Evolutionary conservation across 1,140 invertebrate genomes (phyloP).

Genomic region (Drosophila auraria): DNA sequence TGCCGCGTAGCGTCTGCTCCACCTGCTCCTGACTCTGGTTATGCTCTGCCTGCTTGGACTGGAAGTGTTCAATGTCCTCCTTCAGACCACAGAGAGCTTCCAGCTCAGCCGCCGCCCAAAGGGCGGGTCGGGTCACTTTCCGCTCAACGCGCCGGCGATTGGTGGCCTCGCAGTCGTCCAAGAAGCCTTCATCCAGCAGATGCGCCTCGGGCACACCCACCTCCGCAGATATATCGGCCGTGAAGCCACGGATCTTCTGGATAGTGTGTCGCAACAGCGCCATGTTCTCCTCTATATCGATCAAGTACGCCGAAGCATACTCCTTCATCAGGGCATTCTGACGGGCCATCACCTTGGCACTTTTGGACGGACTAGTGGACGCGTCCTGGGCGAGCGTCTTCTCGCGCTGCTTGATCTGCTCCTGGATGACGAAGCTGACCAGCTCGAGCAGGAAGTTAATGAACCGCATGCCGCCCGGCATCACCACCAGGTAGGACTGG

Average conservation of each 20-base stretch:
- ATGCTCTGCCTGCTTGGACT: conserved; percentile 44
- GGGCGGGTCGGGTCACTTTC: conserved; percentile 10
- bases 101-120: conserved; percentile 10
- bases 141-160: conserved; percentile 45
- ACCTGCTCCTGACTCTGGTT: conserved; percentile 54
- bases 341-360: conserved; percentile 44
- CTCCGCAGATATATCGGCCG: conserved; percentile 29
- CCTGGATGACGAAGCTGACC: conserved; percentile 67
- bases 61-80: conserved; percentile 63
- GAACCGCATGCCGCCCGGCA: conserved; percentile 83
- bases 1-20: conserved; percentile 26
- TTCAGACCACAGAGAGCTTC: conserved; percentile 57
- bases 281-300: conserved; percentile 39
- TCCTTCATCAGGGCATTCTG: conserved; percentile 65
- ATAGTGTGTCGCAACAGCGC: conserved; percentile 17
- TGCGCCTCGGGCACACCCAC: conserved; percentile 27
- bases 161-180: conserved; percentile 47
- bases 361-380: neutral
- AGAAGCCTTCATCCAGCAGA: conserved; percentile 52
- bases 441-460: conserved; percentile 76
- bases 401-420: conserved; percentile 66
- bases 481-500: conserved; percentile 79
- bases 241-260: conserved; percentile 26
- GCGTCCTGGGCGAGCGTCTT: conserved; percentile 44
- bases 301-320: conserved; percentile 65